Evolutionary conservation across 2,888 invertebrate species (phyloP).

Genomic region (Agonum fuliginosum): DNA sequence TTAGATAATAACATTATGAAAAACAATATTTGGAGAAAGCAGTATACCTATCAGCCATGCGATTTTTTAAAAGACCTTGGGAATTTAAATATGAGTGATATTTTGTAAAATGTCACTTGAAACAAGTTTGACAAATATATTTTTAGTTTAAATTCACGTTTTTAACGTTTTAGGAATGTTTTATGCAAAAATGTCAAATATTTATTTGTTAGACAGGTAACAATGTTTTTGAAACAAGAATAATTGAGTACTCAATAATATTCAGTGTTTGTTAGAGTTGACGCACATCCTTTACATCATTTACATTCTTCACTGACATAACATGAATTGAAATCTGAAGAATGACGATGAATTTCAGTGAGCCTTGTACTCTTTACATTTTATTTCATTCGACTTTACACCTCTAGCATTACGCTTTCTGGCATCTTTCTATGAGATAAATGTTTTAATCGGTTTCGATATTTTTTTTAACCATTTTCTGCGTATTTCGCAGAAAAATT

Average conservation of each 20-base stretch:
- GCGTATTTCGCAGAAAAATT: conserved; percentile 11
- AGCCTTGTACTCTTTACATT: conserved; percentile 7
- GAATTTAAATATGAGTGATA: neutral
- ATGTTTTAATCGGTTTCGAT: neutral
- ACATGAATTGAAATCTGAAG: neutral
- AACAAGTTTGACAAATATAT: conserved; percentile 9
- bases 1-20: conserved; percentile 19
- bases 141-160: neutral
- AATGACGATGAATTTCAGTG: neutral
- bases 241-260: neutral
- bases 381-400: neutral
- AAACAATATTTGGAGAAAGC: conserved; percentile 29
- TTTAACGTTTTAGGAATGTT: conserved; percentile 13
- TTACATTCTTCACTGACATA: conserved; percentile 13
- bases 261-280: neutral
- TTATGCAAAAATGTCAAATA: conserved; percentile 24
- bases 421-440: too few relatives aligned
- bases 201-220: neutral
- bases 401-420: too few relatives aligned
- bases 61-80: neutral
- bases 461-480: neutral
- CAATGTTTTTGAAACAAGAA: neutral
- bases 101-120: conserved; percentile 24
- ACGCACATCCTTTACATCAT: conserved; percentile 8
- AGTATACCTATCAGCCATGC: neutral